phyloP scores from a whole-genome alignment of 1,140 invertebrate species.

The Anthonomus grandis region DNA sequence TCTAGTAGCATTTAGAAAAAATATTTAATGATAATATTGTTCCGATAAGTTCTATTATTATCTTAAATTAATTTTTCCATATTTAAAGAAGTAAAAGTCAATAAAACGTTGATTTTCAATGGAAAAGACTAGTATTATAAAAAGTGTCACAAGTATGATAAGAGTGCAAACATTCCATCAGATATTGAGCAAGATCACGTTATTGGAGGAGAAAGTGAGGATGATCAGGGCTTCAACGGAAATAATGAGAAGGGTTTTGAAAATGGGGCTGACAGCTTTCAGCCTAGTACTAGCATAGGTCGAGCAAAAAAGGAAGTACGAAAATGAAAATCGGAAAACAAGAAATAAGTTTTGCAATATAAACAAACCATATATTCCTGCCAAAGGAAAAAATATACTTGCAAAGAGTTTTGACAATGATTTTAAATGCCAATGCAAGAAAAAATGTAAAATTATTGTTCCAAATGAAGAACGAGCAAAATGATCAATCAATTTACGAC shows the following conservation, averaged over 20 bases:
- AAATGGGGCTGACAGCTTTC: background rate
- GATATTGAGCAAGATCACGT: background rate
- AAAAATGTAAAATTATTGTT: constrained; percentile 1
- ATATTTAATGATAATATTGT: no score
- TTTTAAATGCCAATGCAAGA: constrained; percentile 1
- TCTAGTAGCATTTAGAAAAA: no score
- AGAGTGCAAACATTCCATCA: constrained; percentile 2
- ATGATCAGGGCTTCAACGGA: no score
- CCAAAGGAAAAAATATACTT: background rate
- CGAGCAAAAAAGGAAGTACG: background rate
- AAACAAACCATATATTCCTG: constrained; percentile 1
- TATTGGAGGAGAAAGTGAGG: background rate
- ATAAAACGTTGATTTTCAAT: constrained; percentile 1
- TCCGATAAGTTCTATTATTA: no score
- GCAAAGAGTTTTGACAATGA: background rate
- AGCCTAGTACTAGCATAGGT: background rate
- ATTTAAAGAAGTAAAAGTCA: background rate
- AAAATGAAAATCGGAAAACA: background rate
- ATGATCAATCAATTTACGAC: background rate
- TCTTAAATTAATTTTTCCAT: background rate
- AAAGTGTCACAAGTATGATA: background rate
- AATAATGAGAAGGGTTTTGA: background rate
- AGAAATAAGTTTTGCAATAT: background rate
- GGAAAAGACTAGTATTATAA: background rate
- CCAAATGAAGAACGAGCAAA: background rate